phyloP scores from a whole-genome alignment of 2,888 invertebrate species.

The Caenorhabditis doughertyi region DNA sequence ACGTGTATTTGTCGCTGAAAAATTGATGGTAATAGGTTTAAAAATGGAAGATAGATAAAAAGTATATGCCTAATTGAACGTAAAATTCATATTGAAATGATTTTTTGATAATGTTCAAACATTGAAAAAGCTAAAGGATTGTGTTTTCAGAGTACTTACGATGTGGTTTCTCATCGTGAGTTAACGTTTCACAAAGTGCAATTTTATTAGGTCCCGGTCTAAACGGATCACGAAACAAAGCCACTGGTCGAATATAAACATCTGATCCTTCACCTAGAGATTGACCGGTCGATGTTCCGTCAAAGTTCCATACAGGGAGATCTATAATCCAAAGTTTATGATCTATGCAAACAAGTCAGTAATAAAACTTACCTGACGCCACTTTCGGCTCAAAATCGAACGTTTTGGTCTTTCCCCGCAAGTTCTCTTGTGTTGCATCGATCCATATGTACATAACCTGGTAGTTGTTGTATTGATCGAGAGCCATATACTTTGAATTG shows the following conservation, averaged over 20 bases:
- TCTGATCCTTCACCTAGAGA: slow-evolving; percentile 86
- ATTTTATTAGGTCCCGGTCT: slow-evolving; percentile 76
- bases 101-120: too few species aligned
- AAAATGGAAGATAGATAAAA: too few species aligned
- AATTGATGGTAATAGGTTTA: not conserved
- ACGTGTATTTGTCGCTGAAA: slow-evolving; percentile 84
- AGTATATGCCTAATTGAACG: too few species aligned
- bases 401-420: slow-evolving; percentile 92
- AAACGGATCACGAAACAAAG: slow-evolving; percentile 92
- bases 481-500: slow-evolving; percentile 55
- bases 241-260: slow-evolving; percentile 91
- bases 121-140: not conserved
- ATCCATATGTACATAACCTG: slow-evolving; percentile 93
- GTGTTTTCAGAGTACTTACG: slow-evolving; percentile 59
- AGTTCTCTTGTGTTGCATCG: slow-evolving; percentile 92
- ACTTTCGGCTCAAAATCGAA: slow-evolving; percentile 89
- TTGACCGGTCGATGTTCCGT: slow-evolving; percentile 84
- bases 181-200: slow-evolving; percentile 76
- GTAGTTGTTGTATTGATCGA: slow-evolving; percentile 71
- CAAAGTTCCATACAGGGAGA: slow-evolving; percentile 84
- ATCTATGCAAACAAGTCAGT: not conserved
- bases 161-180: slow-evolving; percentile 73
- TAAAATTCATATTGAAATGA: too few species aligned
- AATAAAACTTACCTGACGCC: slow-evolving; percentile 83
- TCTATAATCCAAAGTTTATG: slow-evolving; percentile 75